These are phyloP conservation scores for Cantharis nigra DNA, from an alignment of 2,888 invertebrate species.

Conservation along the genomic window DNA sequence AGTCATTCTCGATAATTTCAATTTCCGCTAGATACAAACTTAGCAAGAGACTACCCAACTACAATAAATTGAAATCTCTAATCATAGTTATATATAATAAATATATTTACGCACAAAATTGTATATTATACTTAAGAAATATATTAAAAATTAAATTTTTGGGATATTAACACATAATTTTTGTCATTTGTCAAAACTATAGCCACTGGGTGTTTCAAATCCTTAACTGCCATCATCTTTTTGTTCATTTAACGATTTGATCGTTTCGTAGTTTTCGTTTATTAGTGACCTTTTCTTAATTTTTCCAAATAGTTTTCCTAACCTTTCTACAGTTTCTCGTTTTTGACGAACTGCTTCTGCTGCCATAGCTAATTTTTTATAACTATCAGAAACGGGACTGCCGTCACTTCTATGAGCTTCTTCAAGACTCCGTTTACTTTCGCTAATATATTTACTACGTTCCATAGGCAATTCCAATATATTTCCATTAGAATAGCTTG, in stretches of 20 bases:
- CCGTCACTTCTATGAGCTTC: background rate
- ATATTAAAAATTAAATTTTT: background rate
- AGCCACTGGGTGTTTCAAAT: constrained; percentile 47
- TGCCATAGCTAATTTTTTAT: constrained; percentile 44
- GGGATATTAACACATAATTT: background rate
- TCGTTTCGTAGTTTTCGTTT: constrained; percentile 5
- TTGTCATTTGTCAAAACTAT: constrained; percentile 31
- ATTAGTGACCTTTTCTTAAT: constrained; percentile 5
- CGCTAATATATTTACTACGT: background rate
- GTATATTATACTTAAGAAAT: background rate
- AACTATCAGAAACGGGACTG: constrained; percentile 37
- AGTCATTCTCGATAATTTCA: constrained; percentile 33
- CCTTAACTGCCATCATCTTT: constrained; percentile 16
- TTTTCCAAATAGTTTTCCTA: constrained; percentile 43
- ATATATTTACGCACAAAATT: background rate
- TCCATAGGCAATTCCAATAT: background rate
- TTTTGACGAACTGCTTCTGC: constrained; percentile 41
- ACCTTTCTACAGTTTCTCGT: constrained; percentile 42
- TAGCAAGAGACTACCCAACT: constrained; percentile 1
- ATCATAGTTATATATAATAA: background rate
- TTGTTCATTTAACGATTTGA: background rate
- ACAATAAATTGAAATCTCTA: background rate
- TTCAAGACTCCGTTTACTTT: background rate
- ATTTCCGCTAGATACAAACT: constrained; percentile 3
- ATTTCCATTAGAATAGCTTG: background rate